Base-by-base conservation (phyloP, 2,888 invertebrate species). In the Isotomurus palustris region DNA sequence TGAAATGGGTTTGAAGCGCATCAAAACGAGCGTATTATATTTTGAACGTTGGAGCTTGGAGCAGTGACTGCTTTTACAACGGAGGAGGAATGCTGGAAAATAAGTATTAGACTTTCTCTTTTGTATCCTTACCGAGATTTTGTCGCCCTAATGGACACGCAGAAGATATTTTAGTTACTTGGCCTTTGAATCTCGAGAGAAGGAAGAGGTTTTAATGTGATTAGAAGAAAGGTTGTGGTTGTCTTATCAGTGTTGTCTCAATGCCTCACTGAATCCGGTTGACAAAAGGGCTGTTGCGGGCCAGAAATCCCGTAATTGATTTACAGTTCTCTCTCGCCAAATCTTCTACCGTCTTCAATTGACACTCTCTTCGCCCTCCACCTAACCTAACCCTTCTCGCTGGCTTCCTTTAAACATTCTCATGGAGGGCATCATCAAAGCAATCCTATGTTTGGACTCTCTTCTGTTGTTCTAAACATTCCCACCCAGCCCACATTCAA, bases 231-330 rank as follows among this genome's bases (percentile, higher is more conserved):
- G 49, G 49, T 49, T 49, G 29, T n/a, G 49, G 49, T 32, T 4
- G 49, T 49, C 49, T 35, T 49, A 49, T 49, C 49, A 49, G 49
- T 49, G 49, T 49, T 49, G 49, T 49, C 49, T 49, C 49, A 49
- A 29, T 49, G 49, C 35, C 35, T 49, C 32, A 49, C 19, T 49
- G 49, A 49, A 25, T 47, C 28, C 47, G 21, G 49, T 49, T 49
- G 49, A 49, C 49, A 49, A 49, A 43, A 32, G 49, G 49, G 35
- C 49, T 49, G 21, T 29, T 49, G 47, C 28, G 28, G 47, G 47
- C 47, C 47, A 47, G 35, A 35, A 49, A 32, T 49, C 49, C 49
- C 35, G 29, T 49, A 49, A 49, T 49, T 49, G 49, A 49, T 49
- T 49, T 49, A 49, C 32, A 49, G 35, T 32, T 47, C 17, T 24